Evolutionary conservation across 1,140 invertebrate species (phyloP), one percentile per base, ranked within the genome.

Genomic region (Tribolium madens): DNA sequence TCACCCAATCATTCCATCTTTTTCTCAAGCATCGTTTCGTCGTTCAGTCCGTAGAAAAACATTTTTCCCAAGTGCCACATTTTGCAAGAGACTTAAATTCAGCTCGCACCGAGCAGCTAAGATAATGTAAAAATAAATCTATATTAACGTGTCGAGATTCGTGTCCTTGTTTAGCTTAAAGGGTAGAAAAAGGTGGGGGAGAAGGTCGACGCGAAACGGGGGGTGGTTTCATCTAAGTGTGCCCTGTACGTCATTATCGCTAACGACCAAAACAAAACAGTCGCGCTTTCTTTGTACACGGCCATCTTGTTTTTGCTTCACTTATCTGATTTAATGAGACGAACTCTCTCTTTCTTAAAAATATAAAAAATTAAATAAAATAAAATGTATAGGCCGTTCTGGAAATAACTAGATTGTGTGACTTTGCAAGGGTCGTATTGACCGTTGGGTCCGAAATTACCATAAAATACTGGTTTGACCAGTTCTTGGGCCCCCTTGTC

Each of bases 231-330:
- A 75, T 75, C 73, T 48, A 75, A 68, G 53, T 64, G 53, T 42
- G 21, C 50, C 60, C 77, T 71, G 77, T 79, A 77, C 76, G 76
- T 79, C 75, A 79, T 79, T 79, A 79, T 79, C 78, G 78, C 78
- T 81, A 80, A 81, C 81, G 79, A 81, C 80, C 80, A 83, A 81
- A 81, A 83, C 82, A 83, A 81, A 81, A 81, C 79, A 81, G 76
- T 76, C 76, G 79, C 79, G 81, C 80, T 83, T 81, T 83, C 81
- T 78, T 79, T 79, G 78, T 75, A 71, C 64, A 47, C 81, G 80
- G 81, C 81, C 81, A 83, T 83, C 79, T 83, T 83, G 82, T 81
- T 79, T 81, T 79, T 78, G 76, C 75, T 79, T 76, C 78, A 79
- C 75, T 81, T 81, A 76, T 74, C 73, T 74, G 78, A 81, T 81